Evolutionary conservation across 2,797 vertebrate genomes (phyloP).

Genomic region (Danio tinwini): DNA sequence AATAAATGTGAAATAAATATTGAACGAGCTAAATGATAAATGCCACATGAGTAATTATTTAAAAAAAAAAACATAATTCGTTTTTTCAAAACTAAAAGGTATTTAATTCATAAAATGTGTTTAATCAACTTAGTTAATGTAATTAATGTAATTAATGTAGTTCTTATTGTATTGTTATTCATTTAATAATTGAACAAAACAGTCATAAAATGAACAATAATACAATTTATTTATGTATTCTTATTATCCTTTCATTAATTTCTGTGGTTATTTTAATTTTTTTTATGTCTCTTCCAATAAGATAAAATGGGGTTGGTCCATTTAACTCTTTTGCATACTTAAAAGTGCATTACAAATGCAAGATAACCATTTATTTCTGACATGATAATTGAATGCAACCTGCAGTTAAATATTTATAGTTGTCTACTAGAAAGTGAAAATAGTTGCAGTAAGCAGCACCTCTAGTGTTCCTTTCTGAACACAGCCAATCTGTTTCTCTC

Average conservation of each 20-base stretch:
- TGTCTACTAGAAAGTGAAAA: slow-evolving; percentile 4
- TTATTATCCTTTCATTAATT: not conserved
- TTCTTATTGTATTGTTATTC: not conserved
- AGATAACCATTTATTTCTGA: not conserved
- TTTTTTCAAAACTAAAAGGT: too few relatives aligned
- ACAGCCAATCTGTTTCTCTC: slow-evolving; percentile 38
- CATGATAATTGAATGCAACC: not conserved
- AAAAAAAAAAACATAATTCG: too few relatives aligned
- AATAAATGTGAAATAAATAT: not conserved
- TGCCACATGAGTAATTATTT: not conserved
- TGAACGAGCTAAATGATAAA: not conserved
- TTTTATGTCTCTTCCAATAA: not conserved
- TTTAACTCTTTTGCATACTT: not conserved
- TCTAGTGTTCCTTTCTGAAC: not conserved
- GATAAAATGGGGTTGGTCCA: not conserved
- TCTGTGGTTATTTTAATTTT: not conserved
- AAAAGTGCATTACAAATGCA: not conserved
- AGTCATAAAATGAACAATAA: not conserved
- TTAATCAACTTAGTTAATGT: not conserved
- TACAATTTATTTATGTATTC: not conserved
- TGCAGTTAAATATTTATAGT: not conserved
- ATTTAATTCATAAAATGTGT: too few relatives aligned
- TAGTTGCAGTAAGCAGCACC: not conserved
- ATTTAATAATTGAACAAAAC: not conserved
- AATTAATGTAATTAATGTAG: not conserved